Conservation (phyloP, 1,140 invertebrate species). For the honey bee (Apis mellifera) region DNA sequence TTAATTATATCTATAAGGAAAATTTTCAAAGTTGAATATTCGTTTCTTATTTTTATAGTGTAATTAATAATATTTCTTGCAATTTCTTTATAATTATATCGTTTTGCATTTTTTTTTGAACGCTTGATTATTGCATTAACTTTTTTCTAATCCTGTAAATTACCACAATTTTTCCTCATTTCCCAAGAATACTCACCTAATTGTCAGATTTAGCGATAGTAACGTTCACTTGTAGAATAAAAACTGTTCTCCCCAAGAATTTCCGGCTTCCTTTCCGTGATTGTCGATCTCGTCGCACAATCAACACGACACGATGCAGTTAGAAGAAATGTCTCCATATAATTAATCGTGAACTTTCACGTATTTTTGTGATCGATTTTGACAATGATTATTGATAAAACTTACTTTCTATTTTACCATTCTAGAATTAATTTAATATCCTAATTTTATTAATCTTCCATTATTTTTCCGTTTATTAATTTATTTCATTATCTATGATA, state of each 20-base stretch:
- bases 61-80: no score
- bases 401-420: not conserved
- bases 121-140: no score
- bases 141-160: not conserved
- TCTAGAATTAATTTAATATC: not conserved
- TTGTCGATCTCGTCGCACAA: conserved; percentile 9
- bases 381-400: not conserved
- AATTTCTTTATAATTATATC: no score
- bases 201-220: not conserved
- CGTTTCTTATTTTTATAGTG: no score
- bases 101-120: no score
- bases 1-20: no score
- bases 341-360: conserved; percentile 40
- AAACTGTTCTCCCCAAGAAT: not conserved
- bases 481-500: not conserved
- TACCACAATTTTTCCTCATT: not conserved
- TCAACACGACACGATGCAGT: not conserved
- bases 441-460: not conserved
- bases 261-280: conserved; percentile 30
- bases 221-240: not conserved
- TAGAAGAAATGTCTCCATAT: not conserved
- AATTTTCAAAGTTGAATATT: no score
- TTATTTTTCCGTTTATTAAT: not conserved
- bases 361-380: not conserved
- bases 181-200: no score